Evolutionary conservation across 2,888 invertebrate species (phyloP).

Genomic region (Watsonalla cultraria): DNA sequence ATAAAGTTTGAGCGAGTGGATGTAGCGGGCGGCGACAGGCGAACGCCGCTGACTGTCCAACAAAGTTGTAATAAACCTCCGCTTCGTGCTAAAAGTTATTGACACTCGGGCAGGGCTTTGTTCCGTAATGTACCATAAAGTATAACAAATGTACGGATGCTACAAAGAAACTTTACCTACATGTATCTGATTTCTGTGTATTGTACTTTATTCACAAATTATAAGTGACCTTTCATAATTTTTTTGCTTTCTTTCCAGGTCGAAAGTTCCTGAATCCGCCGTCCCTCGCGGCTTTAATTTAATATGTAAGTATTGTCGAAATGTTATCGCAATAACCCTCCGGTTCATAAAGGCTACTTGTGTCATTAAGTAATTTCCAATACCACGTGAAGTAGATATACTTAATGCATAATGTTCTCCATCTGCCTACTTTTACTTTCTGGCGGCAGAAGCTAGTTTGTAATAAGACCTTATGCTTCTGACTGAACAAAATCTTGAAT

Average conservation of each 20-base stretch:
- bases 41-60: conserved; percentile 25
- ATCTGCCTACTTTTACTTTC: too few species aligned
- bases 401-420: too few species aligned
- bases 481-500: conserved; percentile 4
- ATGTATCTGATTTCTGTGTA: neutral
- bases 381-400: too few species aligned
- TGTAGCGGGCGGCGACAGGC: conserved; percentile 16
- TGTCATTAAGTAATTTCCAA: too few species aligned
- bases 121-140: conserved; percentile 9
- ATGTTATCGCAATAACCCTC: too few species aligned
- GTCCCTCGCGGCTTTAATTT: conserved; percentile 58
- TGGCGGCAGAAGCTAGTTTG: too few species aligned
- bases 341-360: too few species aligned
- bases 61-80: conserved; percentile 33
- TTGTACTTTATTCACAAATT: neutral
- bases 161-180: neutral
- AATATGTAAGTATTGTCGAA: conserved; percentile 50
- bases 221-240: neutral
- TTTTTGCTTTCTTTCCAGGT: conserved; percentile 50
- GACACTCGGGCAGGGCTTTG: conserved; percentile 21
- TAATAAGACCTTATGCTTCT: too few species aligned
- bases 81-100: conserved; percentile 24
- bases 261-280: conserved; percentile 65
- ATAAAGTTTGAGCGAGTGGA: conserved; percentile 34
- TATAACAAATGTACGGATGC: neutral